Evolutionary conservation across 1,140 invertebrate genomes (phyloP).

Genomic region (Hermetia illucens): DNA sequence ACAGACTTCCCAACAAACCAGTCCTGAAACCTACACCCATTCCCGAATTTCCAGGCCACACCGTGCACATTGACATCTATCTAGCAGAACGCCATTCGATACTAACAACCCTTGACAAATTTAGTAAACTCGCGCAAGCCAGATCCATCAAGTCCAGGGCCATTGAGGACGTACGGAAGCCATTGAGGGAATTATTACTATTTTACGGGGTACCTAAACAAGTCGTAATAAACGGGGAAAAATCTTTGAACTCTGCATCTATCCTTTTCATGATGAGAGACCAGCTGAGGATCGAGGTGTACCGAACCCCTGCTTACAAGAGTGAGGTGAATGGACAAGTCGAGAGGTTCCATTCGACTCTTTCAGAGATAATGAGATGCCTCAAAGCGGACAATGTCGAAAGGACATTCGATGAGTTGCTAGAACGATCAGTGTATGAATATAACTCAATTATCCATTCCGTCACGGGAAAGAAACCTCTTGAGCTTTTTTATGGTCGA

Average conservation of each 20-base stretch:
- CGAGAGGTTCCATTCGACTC: no score
- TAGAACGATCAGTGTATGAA: no score
- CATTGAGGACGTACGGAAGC: conserved; percentile 5
- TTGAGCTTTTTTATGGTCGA: no score
- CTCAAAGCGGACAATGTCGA: no score
- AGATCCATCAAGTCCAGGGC: conserved; percentile 9
- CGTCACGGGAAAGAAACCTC: no score
- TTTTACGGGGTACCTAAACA: conserved; percentile 6
- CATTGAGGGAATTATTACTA: conserved; percentile 6
- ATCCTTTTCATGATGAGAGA: conserved; percentile 9
- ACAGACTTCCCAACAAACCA: conserved; percentile 2
- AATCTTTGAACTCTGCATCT: conserved; percentile 6
- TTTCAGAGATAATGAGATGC: no score
- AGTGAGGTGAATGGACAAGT: no score
- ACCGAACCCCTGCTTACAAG: conserved; percentile 7
- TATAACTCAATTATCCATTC: no score
- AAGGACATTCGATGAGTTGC: no score
- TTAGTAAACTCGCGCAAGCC: conserved; percentile 8
- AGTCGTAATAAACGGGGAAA: conserved; percentile 8
- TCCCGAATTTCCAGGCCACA: conserved; percentile 5
- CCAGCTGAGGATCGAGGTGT: conserved; percentile 6
- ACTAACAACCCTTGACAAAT: conserved; percentile 10
- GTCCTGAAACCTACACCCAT: conserved; percentile 7
- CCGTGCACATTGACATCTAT: conserved; percentile 6
- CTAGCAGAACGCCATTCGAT: conserved; percentile 1